Evolutionary conservation across 2,113 vertebrate species (phyloP), one percentile per base, ranked within the genome.

Genomic region (Prunella himalayana): DNA sequence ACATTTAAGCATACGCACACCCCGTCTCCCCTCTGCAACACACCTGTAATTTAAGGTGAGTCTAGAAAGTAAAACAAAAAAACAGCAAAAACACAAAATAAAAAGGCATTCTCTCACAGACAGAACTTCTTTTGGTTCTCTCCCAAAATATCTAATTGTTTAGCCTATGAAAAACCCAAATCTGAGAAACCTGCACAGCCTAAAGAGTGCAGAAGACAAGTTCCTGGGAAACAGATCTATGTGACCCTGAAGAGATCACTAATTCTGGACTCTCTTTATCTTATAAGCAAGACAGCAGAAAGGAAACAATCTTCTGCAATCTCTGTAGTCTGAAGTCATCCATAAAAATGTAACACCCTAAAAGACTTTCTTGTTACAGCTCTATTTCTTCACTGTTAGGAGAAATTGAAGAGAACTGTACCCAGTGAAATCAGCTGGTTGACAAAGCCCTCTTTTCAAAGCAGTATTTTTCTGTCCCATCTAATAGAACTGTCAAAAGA

Each of bases 21-120:
- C 0, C 1, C 0, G 1, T 8, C 53, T 66, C 13, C 23, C 10
- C 4, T 2, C 2, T 17, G 1, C 33, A n/a, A 82, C 16, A 73
- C 0, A 5, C 4, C 30, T 31, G 15, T 37, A 69, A 18, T 8
- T 86, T 35, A 70, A 61, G 10, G 9, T 14, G 54, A 92, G 16
- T 35, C 11, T 35, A 66, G 13, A 53, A 22, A 66, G 22, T 18
- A 68, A 85, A 76, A 49, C 23, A 94, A 69, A 64, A 27, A 78
- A 75, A 39, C 8, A 64, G 16, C 21, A 78, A 6, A 92, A 47
- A 9, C 30, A 65, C 7, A 3, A 5, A 19, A n/a, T n/a, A n/a
- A 86, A 68, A 56, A 30, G 10, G 24, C 31, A 56, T 33, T 37
- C 12, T 33, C 31, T 68, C 9, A 71, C 30, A 68, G 49, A 63